Evolutionary conservation across 2,797 vertebrate genomes (phyloP), one percentile per base, ranked within the genome.

Genomic region (Atherinosoma microstoma): DNA sequence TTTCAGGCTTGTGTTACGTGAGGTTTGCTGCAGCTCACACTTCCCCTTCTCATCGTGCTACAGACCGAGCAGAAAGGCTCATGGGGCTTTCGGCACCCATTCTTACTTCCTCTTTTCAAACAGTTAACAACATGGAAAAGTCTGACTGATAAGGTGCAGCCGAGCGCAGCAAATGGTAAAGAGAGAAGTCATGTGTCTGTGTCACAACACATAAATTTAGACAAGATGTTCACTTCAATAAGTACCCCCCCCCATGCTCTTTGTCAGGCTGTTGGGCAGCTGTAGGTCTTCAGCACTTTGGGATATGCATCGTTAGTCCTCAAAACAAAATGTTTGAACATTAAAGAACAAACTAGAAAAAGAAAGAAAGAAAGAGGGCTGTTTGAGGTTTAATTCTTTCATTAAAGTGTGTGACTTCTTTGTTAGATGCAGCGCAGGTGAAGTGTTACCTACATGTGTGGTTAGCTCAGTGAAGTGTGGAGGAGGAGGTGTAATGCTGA

Each of bases 81-180:
- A 8, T 22, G 79, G 66, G 76, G 79, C 36, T 70, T 83, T 89
- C 36, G 54, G 61, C 70, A 30, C 10, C 63, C 0, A 6, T 2
- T 79, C 68, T 85, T 84, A 86, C 84, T 91, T 93, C 91, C 90
- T 88, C 81, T 86, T 91, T 76, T 66, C 71, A 2, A 38, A 10
- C 6, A 40, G 15, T 61, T 9, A 68, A 67, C 63, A 58, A 20
- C 49, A 71, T 56, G 77, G 82, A 86, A 90, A 82, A 79, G 60
- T 20, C 5, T 38, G 73, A 80, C 53, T 57, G 70, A 73, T 49
- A 78, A 62, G 63, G 59, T 58, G 27, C 42, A 42, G 13, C 9
- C 3, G 18, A 20, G 38, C 29, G 58, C 38, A 9, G 51, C n/a
- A 53, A 42, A 42, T 18, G 64, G 13, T 13, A 45, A 1, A 58